These are phyloP conservation scores for Eilema griseolum DNA, from an alignment of 2,888 invertebrate species.

Conservation along the genomic window DNA sequence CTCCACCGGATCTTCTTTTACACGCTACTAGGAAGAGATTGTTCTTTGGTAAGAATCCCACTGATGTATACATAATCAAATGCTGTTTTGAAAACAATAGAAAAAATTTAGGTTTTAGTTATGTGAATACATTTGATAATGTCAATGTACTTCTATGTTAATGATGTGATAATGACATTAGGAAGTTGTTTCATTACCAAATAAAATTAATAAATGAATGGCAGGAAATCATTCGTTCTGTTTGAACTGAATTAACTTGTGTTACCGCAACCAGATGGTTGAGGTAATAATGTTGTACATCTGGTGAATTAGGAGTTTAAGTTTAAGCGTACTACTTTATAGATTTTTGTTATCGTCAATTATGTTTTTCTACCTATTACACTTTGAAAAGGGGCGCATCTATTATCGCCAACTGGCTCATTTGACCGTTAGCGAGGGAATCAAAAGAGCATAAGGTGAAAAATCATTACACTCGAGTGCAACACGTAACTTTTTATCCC, in stretches of 20 bases:
- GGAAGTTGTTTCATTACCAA: slow-evolving; percentile 15
- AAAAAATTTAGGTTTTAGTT: not conserved
- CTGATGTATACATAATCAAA: not conserved
- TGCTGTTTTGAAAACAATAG: slow-evolving; percentile 8
- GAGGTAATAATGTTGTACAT: not conserved
- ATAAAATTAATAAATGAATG: slow-evolving; percentile 4
- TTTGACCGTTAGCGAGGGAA: too few species aligned
- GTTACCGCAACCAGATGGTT: not conserved
- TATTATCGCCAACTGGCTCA: too few species aligned
- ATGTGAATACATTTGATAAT: not conserved
- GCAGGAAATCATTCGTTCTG: slow-evolving; percentile 15
- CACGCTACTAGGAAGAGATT: slow-evolving; percentile 94
- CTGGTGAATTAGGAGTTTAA: not conserved
- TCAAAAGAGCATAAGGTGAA: too few species aligned
- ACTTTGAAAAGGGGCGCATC: too few species aligned
- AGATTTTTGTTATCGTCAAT: not conserved
- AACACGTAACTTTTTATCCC: too few species aligned
- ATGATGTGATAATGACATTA: slow-evolving; percentile 8
- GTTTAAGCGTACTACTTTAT: not conserved
- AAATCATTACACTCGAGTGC: too few species aligned
- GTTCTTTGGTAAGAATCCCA: slow-evolving; percentile 91
- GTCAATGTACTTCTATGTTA: slow-evolving; percentile 1
- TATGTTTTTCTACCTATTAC: not conserved
- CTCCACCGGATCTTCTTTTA: slow-evolving; percentile 94
- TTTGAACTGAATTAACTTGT: not conserved